Evolutionary conservation across 2,888 invertebrate genomes (phyloP).

Genomic region (Xylota sylvarum): DNA sequence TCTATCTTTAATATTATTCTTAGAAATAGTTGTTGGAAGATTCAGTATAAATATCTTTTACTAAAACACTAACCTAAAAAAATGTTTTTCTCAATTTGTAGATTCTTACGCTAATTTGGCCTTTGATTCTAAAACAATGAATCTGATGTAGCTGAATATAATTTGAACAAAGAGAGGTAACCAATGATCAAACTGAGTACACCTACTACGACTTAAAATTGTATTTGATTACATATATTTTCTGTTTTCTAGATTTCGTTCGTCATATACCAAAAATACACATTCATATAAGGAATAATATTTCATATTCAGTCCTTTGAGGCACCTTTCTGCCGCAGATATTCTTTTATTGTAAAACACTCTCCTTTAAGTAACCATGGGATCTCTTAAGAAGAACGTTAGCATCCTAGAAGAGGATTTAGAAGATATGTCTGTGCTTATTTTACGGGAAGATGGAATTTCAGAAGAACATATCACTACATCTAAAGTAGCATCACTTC

Average conservation of each 20-base stretch:
- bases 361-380: constrained; percentile 31
- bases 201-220: no score
- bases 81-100: neutral
- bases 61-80: no score
- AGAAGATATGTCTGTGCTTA: constrained; percentile 49
- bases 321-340: neutral
- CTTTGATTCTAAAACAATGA: constrained; percentile 11
- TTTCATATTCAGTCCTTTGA: neutral
- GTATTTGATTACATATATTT: neutral
- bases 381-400: constrained; percentile 34
- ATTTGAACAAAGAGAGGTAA: constrained; percentile 10
- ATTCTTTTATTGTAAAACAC: neutral
- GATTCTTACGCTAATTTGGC: neutral
- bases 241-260: constrained; percentile 2
- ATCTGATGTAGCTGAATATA: neutral
- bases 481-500: constrained; percentile 51
- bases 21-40: no score
- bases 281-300: constrained; percentile 4
- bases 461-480: constrained; percentile 58
- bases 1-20: no score
- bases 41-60: no score
- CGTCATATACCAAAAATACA: neutral
- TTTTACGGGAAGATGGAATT: constrained; percentile 38
- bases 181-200: neutral
- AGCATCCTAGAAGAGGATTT: constrained; percentile 69